These are phyloP conservation scores for Griposia aprilina DNA, from an alignment of 2,888 invertebrate genomes.

Conservation along the genomic window DNA sequence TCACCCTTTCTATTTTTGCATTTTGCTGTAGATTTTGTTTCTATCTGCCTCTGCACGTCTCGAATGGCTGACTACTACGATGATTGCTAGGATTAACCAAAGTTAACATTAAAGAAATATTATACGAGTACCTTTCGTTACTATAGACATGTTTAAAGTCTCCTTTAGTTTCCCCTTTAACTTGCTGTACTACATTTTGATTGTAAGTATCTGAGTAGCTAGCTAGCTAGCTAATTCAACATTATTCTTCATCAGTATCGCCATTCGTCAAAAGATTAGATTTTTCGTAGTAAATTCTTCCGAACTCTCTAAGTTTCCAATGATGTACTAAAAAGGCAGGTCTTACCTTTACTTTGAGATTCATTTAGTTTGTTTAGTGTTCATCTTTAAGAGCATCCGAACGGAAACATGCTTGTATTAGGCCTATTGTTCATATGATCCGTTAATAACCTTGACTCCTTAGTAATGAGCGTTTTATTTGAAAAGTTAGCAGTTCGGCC, in stretches of 20 bases:
- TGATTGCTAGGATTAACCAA: not conserved
- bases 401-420: not conserved
- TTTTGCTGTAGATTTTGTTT: not conserved
- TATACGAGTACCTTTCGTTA: not conserved
- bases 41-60: not conserved
- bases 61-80: not conserved
- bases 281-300: not conserved
- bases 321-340: not conserved
- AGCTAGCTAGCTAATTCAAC: not conserved
- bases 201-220: not conserved
- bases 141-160: not conserved
- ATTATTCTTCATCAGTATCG: not conserved
- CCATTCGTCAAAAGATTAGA: not conserved
- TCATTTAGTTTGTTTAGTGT: not conserved
- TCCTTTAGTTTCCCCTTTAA: not conserved
- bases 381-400: not conserved
- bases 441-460: not conserved
- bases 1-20: not conserved
- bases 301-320: not conserved
- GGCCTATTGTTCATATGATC: not conserved
- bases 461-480: not conserved
- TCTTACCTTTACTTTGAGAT: not conserved
- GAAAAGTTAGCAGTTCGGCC: not conserved
- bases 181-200: not conserved
- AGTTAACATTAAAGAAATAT: not conserved